Evolutionary conservation across 2,888 invertebrate species (phyloP).

Genomic region (Gonocerus acuteangulatus): DNA sequence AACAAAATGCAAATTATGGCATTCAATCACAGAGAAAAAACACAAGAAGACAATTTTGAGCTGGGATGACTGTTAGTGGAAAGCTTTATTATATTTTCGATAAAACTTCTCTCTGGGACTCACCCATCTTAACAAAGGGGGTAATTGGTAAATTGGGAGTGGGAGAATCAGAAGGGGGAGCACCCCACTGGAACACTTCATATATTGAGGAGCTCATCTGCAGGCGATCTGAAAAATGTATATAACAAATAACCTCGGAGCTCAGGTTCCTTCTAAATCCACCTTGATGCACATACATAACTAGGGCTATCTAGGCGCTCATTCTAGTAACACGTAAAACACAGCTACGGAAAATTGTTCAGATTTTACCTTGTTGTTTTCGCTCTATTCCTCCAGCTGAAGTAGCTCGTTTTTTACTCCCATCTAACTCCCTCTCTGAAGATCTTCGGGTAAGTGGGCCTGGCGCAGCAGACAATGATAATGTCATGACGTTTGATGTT

Average conservation of each 20-base stretch:
- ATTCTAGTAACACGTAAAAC: background rate
- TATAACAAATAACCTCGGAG: background rate
- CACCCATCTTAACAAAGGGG: slow-evolving; percentile 40
- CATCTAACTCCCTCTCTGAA: slow-evolving; percentile 71
- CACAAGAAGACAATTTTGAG: background rate
- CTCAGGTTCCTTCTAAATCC: slow-evolving; percentile 7
- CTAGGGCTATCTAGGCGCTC: slow-evolving; percentile 2
- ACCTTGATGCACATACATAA: background rate
- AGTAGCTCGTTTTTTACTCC: slow-evolving; percentile 67
- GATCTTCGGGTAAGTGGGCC: slow-evolving; percentile 66
- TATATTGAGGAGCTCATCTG: slow-evolving; percentile 63
- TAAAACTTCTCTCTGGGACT: slow-evolving; percentile 38
- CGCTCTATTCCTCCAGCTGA: slow-evolving; percentile 65
- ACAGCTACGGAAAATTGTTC: background rate
- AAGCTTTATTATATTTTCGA: slow-evolving; percentile 2
- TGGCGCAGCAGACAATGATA: slow-evolving; percentile 56
- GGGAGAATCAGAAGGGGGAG: slow-evolving; percentile 45
- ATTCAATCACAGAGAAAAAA: too few species aligned
- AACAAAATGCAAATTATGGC: too few species aligned
- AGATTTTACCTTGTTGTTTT: slow-evolving; percentile 39
- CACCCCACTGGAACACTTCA: slow-evolving; percentile 63
- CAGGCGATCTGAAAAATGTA: slow-evolving; percentile 49
- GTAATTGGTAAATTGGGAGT: slow-evolving; percentile 33
- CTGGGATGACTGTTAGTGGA: slow-evolving; percentile 22
- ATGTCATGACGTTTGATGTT: slow-evolving; percentile 76